Evolutionary conservation across 2,113 vertebrate species (phyloP).

Genomic region (Percopsis transmontana): DNA sequence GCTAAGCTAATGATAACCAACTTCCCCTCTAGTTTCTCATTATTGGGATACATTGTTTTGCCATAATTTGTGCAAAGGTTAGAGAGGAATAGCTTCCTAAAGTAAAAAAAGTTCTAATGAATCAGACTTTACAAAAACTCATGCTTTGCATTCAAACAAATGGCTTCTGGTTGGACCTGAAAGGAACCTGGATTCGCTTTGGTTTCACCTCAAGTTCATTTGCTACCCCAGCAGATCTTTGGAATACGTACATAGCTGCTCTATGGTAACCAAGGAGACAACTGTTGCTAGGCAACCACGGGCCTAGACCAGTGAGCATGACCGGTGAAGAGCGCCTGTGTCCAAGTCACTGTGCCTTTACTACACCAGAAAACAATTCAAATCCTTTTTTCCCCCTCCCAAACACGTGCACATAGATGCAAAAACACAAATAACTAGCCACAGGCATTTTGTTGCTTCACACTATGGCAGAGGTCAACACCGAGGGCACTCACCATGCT

Average conservation of each 20-base stretch:
- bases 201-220: conserved; percentile 66
- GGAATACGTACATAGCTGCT: conserved; percentile 72
- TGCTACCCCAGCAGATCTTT: conserved; percentile 67
- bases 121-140: conserved; percentile 1
- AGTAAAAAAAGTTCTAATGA: no score
- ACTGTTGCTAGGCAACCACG: conserved; percentile 80
- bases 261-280: conserved; percentile 78
- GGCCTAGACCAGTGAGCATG: conserved; percentile 68
- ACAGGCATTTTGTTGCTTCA: not conserved
- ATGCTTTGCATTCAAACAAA: conserved; percentile 7
- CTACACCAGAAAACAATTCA: conserved; percentile 56
- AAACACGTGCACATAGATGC: conserved; percentile 31
- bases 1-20: no score
- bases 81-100: no score
- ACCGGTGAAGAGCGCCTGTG: conserved; percentile 52
- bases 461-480: not conserved
- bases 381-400: conserved; percentile 22
- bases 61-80: no score
- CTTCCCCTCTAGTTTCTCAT: no score
- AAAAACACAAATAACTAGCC: not conserved
- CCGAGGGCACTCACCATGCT: conserved; percentile 86
- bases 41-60: no score
- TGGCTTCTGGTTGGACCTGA: conserved; percentile 27
- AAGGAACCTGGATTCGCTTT: conserved; percentile 41
- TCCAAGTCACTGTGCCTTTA: conserved; percentile 51